A percentile compares a stretch with the other conserved stretches of the same genome.
Evolutionary conservation across 2,113 vertebrate species (phyloP).

Genomic region (Seriola quinqueradiata): DNA sequence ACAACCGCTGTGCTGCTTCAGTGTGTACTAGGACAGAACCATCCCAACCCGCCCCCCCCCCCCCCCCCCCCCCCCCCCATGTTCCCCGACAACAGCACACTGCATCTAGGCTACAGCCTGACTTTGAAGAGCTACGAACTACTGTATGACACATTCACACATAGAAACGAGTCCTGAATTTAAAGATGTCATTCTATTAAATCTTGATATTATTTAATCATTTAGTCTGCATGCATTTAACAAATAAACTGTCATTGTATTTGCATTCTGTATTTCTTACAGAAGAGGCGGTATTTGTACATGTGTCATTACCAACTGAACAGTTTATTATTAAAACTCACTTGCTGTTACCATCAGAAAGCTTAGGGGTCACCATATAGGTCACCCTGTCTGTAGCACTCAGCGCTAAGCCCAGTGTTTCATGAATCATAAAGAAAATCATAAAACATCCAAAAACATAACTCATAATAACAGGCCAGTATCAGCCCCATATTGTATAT

Average conservation of each 20-base stretch:
- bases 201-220: background rate
- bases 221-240: no score
- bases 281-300: background rate
- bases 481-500: background rate
- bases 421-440: background rate
- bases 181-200: background rate
- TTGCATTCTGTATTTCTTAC: background rate
- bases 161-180: background rate
- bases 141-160: constrained; percentile 1
- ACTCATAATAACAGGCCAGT: background rate
- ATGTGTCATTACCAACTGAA: background rate
- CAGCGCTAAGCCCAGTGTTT: background rate
- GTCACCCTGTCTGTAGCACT: background rate
- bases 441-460: background rate
- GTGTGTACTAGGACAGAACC: constrained; percentile 22
- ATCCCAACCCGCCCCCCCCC: no score
- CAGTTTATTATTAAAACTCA: background rate
- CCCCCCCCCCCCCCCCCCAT: background rate
- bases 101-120: background rate
- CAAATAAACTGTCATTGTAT: no score
- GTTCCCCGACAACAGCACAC: background rate
- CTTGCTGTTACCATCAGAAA: background rate
- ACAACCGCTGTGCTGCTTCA: background rate
- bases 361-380: background rate
- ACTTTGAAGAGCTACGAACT: constrained; percentile 4